phyloP scores from a whole-genome alignment of 2,888 invertebrate genomes.

The Oscheius sp. region DNA sequence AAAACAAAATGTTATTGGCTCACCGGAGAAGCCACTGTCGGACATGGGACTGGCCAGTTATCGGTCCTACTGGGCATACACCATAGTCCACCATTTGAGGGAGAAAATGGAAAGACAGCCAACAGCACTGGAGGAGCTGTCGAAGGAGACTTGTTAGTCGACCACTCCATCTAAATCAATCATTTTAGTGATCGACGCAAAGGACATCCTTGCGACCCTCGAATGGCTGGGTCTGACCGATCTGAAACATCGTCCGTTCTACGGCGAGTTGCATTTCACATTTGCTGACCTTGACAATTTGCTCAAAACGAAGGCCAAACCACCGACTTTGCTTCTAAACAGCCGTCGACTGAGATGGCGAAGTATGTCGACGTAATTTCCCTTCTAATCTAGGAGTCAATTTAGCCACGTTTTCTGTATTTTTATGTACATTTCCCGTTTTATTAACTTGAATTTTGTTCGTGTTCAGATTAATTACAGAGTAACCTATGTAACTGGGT shows the following conservation, averaged over 20 bases:
- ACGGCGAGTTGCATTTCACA: background rate
- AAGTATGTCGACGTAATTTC: background rate
- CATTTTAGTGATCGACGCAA: slow-evolving; percentile 7
- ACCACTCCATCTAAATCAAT: background rate
- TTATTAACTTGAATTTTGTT: background rate
- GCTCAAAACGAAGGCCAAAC: background rate
- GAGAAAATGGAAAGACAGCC: slow-evolving; percentile 11
- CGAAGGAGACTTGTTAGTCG: slow-evolving; percentile 1
- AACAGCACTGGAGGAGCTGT: background rate
- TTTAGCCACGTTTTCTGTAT: background rate
- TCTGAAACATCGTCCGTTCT: background rate
- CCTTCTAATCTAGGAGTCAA: background rate
- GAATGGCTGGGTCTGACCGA: slow-evolving; percentile 16
- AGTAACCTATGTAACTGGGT: too few species aligned
- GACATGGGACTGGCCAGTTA: slow-evolving; percentile 30
- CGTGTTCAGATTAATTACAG: background rate
- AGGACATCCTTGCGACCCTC: slow-evolving; percentile 1
- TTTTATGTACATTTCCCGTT: background rate
- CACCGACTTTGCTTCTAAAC: slow-evolving; percentile 18
- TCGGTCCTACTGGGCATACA: slow-evolving; percentile 26
- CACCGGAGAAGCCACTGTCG: slow-evolving; percentile 34
- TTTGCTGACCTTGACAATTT: slow-evolving; percentile 10
- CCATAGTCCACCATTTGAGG: background rate
- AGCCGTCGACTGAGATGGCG: slow-evolving; percentile 9
- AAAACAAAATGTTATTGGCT: slow-evolving; percentile 21